Conservation (phyloP, 2,888 invertebrate species). For the Helobdella robusta region DNA sequence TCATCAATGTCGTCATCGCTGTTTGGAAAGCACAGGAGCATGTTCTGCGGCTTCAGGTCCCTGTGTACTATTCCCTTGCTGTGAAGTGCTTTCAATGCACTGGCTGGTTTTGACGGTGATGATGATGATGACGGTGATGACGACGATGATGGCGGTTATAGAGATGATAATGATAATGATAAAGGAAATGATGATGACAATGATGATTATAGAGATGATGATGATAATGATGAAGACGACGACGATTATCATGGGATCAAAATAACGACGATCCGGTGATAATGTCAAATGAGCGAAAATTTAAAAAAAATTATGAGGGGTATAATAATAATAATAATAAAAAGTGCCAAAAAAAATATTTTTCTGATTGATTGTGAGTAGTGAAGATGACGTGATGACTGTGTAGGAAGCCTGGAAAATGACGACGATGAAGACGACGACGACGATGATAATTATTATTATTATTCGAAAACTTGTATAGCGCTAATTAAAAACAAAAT, state of each 20-base stretch:
- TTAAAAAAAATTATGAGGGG: too few relatives aligned
- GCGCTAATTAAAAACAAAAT: too few relatives aligned
- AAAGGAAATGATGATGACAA: neutral
- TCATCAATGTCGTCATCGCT: constrained; percentile 8
- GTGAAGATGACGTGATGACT: too few relatives aligned
- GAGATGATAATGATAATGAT: neutral
- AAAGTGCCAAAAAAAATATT: too few relatives aligned
- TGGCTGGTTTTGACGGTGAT: constrained; percentile 58
- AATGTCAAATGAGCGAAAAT: too few relatives aligned
- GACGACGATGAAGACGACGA: too few relatives aligned
- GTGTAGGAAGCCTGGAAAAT: neutral
- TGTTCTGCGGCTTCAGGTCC: constrained; percentile 98
- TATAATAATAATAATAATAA: too few relatives aligned
- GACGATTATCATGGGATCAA: too few relatives aligned
- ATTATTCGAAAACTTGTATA: too few relatives aligned
- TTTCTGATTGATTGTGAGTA: too few relatives aligned
- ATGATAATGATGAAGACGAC: constrained; percentile 26
- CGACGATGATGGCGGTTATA: neutral
- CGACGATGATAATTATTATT: too few relatives aligned
- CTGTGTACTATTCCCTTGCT: constrained; percentile 96
- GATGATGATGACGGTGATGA: neutral
- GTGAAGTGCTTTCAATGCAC: constrained; percentile 91
- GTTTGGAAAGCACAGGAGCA: constrained; percentile 74
- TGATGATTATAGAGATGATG: neutral
- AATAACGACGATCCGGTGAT: too few relatives aligned